Evolutionary conservation across 2,797 vertebrate genomes (phyloP), one percentile per base, ranked within the genome.

Genomic region (Crenichthys baileyi): DNA sequence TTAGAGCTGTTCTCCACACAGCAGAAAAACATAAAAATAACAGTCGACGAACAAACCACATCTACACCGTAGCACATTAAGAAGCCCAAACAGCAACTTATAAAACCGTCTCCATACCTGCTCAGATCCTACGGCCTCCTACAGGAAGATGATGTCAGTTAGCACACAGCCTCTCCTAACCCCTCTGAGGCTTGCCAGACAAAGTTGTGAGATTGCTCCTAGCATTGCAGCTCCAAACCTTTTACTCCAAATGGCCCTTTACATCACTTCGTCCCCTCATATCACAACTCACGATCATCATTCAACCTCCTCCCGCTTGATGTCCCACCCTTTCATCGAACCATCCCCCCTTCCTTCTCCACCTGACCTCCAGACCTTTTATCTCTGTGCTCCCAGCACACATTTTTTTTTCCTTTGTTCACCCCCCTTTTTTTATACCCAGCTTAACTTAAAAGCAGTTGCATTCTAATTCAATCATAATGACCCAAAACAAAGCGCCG

Each of bases 221-320:
- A n/a, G 94, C 95, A 95, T 81, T 95, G 95, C 95, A 95, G 94
- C 93, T 94, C 93, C 95, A 94, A 94, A 94, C 95, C 95, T 94
- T 93, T 90, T 87, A 93, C 83, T 77, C 80, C 73, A 2, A 2
- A 82, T 79, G 75, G 56, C 22, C 63, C 48, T 79, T 77, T 44
- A 77, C 79, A 73, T 73, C 71, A 73, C 77, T 79, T 61, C 78
- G 79, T 79, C 36, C 80, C 72, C 60, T 75, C 16, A 48, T 15
- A 68, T 44, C 65, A 29, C 16, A 79, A 44, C 68, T 68, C 48
- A 31, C 18, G 11, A 58, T 72, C 73, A 58, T 81, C 72, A 53
- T 75, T 78, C 70, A 78, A 72, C 68, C 72, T 70, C 12, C 77
- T 51, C 60, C 60, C 46, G 75, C 80, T 79, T 85, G 68, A 82